phyloP scores from a whole-genome alignment of 1,140 invertebrate genomes.

The Drosophila tropicalis region DNA sequence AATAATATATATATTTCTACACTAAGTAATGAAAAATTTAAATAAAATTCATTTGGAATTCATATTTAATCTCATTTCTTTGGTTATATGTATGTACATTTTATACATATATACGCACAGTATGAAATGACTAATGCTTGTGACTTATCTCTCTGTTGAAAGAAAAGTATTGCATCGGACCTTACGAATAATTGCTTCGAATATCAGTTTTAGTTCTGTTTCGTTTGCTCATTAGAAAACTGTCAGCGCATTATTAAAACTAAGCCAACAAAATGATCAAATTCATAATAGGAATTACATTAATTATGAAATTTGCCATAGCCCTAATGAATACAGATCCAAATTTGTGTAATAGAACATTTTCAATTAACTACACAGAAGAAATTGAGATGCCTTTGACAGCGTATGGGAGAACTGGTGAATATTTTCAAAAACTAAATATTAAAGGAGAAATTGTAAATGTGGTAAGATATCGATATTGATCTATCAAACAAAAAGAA shows the following conservation, averaged over 20 bases:
- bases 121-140: neutral
- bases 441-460: conserved; percentile 11
- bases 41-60: no score
- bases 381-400: neutral
- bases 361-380: neutral
- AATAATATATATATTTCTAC: no score
- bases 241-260: neutral
- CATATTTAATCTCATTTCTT: no score
- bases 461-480: conserved; percentile 14
- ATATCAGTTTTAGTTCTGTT: conserved; percentile 14
- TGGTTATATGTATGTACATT: no score
- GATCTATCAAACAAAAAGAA: neutral
- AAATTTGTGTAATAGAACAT: conserved; percentile 11
- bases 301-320: neutral
- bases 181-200: neutral
- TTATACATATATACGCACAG: no score
- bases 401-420: conserved; percentile 1
- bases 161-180: neutral
- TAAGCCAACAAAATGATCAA: neutral
- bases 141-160: neutral
- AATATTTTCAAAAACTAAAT: neutral
- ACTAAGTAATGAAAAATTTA: no score
- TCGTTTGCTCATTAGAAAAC: neutral
- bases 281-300: neutral
- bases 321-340: neutral